phyloP scores from a whole-genome alignment of 1,140 invertebrate genomes.

The Neodiprion virginianus region DNA sequence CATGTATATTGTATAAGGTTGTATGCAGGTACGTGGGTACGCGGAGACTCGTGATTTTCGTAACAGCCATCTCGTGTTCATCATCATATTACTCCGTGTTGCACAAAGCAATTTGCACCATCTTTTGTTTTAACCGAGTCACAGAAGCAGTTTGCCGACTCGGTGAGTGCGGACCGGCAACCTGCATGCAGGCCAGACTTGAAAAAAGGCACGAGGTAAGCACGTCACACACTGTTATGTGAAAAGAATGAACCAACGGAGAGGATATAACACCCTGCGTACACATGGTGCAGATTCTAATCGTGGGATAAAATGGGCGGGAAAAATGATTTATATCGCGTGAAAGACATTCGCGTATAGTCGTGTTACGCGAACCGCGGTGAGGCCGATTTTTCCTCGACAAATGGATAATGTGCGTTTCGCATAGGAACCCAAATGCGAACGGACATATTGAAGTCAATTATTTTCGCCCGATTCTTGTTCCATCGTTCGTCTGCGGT shows the following conservation, averaged over 20 bases:
- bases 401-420: too few species aligned
- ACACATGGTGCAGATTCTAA: not conserved
- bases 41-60: constrained; percentile 7
- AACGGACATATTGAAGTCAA: too few species aligned
- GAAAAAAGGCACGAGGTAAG: not conserved
- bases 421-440: too few species aligned
- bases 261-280: not conserved
- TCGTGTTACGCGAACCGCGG: not conserved
- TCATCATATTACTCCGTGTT: not conserved
- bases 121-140: constrained; percentile 13
- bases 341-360: not conserved
- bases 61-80: not conserved
- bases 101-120: constrained; percentile 15
- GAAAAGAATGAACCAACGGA: not conserved
- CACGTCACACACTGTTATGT: not conserved
- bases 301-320: constrained; percentile 1
- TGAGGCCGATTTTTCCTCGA: too few species aligned
- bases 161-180: not conserved
- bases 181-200: constrained; percentile 1
- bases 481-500: too few species aligned
- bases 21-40: too few species aligned
- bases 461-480: too few species aligned
- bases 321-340: not conserved
- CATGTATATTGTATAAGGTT: too few species aligned
- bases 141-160: not conserved